Evolutionary conservation across 2,888 invertebrate genomes (phyloP), one percentile per base, ranked within the genome.

Genomic region (Rhingia rostrata): DNA sequence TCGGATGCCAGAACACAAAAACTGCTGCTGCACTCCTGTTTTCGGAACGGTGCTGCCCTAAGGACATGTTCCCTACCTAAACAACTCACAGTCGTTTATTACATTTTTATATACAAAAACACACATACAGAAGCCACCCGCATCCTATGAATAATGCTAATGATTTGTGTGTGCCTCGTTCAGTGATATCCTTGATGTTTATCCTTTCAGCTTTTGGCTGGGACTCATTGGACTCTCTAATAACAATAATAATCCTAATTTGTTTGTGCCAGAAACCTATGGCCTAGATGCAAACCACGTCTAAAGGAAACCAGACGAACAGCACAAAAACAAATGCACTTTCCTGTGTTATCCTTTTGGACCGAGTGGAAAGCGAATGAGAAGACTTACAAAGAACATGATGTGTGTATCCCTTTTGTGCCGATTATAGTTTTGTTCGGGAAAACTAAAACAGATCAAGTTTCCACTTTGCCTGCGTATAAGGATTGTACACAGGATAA

Each of bases 211-310:
- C 14, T 12, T 33, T 32, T 41, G 41, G 14, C 10, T 14, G n/a
- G 7, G 61, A 22, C 43, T 70, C 70, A 77, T 82, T 72, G 49
- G 56, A 66, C 54, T 72, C 61, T 33, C 77, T 22, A 47, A 47
- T 9, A 77, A 72, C 37, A 77, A 82, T 72, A 64, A 72, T 67
- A 77, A 66, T 61, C 67, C 72, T 67, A 66, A 63, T 80, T 80
- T 63, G 67, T 67, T 80, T 73, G 73, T 33, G 14, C 70, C 51
- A 60, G 70, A 70, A 60, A 60, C 63, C 37, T 49, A 63, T 49
- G 63, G 14, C 49, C 49, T 63, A 14, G 35, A 37, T 37, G 47
- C 22, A n/a, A 4, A 4, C 6, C 33, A 60, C 14, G 22, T 22
- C 22, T 22, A 2, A 61, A 53, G 49, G 22, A 47, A 12, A 12